A percentile compares a stretch with the other conserved stretches of the same genome.
These are phyloP conservation scores for Platynereis dumerilii DNA, from an alignment of 2,888 invertebrate genomes.

Conservation along the genomic window DNA sequence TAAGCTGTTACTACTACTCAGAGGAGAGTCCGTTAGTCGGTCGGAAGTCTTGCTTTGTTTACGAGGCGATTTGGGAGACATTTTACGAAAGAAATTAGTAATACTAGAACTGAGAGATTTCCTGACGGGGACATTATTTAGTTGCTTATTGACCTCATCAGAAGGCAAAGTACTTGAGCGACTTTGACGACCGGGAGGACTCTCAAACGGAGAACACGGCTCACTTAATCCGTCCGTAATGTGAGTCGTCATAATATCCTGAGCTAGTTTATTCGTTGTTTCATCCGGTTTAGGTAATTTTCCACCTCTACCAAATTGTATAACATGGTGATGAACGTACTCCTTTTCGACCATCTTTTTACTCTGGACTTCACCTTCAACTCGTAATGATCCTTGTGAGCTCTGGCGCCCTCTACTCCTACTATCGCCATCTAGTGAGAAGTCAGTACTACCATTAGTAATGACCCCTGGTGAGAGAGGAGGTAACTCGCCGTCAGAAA, in stretches of 20 bases:
- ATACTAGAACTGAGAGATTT: constrained; percentile 53
- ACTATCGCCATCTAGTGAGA: too few species aligned
- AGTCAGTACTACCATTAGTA: too few species aligned
- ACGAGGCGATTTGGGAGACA: constrained; percentile 32
- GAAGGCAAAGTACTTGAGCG: constrained; percentile 26
- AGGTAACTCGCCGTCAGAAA: too few species aligned
- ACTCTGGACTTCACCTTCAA: constrained; percentile 12
- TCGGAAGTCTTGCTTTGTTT: constrained; percentile 12
- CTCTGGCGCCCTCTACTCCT: neutral
- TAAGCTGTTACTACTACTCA: constrained; percentile 22
- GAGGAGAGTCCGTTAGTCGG: constrained; percentile 12
- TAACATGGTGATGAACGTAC: constrained; percentile 47
- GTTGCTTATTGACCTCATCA: constrained; percentile 32
- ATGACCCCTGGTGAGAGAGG: too few species aligned
- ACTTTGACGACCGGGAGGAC: constrained; percentile 12
- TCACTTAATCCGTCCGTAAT: constrained; percentile 25
- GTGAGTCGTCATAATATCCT: constrained; percentile 24
- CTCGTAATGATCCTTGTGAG: neutral
- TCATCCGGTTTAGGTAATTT: constrained; percentile 42
- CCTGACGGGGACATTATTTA: constrained; percentile 46
- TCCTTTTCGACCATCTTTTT: constrained; percentile 39
- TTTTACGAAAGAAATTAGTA: constrained; percentile 53
- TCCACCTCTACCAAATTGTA: constrained; percentile 45
- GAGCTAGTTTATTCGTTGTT: constrained; percentile 26
- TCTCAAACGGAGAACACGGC: constrained; percentile 24